phyloP scores from a whole-genome alignment of 1,140 invertebrate genomes.

The Mercenaria mercenaria region DNA sequence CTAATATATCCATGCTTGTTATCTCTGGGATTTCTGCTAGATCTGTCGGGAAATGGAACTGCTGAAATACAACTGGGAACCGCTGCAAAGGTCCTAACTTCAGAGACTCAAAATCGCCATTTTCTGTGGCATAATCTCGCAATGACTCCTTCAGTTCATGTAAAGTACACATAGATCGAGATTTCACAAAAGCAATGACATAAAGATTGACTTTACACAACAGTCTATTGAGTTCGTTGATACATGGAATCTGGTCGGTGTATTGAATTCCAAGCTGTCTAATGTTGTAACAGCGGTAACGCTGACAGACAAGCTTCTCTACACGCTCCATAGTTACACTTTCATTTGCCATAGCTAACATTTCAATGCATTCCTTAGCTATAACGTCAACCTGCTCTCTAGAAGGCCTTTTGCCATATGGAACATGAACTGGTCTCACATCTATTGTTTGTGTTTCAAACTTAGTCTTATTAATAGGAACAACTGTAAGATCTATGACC shows the following conservation, averaged over 20 bases:
- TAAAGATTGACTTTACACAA: slow-evolving; percentile 82
- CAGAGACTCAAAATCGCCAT: slow-evolving; percentile 75
- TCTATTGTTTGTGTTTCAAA: slow-evolving; percentile 68
- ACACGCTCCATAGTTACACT: slow-evolving; percentile 76
- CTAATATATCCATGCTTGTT: slow-evolving; percentile 79
- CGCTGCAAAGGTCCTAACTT: slow-evolving; percentile 82
- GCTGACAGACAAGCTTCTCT: slow-evolving; percentile 75
- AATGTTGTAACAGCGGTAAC: slow-evolving; percentile 66
- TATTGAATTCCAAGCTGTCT: slow-evolving; percentile 64
- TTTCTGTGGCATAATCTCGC: slow-evolving; percentile 74
- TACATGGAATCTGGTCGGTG: slow-evolving; percentile 71
- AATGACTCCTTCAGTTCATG: slow-evolving; percentile 78
- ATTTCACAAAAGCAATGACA: slow-evolving; percentile 80
- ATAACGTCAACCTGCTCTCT: slow-evolving; percentile 72
- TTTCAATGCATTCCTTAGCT: slow-evolving; percentile 80
- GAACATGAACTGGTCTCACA: slow-evolving; percentile 64
- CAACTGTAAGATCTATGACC: not conserved
- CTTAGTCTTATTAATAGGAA: slow-evolving; percentile 52
- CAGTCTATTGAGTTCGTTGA: slow-evolving; percentile 75
- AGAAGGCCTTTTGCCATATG: slow-evolving; percentile 20
- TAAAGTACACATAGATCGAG: slow-evolving; percentile 79
- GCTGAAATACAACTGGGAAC: slow-evolving; percentile 79
- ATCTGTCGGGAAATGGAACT: slow-evolving; percentile 82
- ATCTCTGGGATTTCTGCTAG: slow-evolving; percentile 79
- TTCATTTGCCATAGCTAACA: slow-evolving; percentile 76